Percentiles rank a stretch among this genome's conserved stretches.
phyloP scores from a whole-genome alignment of 2,113 vertebrate species.

The Thermophis baileyi region DNA sequence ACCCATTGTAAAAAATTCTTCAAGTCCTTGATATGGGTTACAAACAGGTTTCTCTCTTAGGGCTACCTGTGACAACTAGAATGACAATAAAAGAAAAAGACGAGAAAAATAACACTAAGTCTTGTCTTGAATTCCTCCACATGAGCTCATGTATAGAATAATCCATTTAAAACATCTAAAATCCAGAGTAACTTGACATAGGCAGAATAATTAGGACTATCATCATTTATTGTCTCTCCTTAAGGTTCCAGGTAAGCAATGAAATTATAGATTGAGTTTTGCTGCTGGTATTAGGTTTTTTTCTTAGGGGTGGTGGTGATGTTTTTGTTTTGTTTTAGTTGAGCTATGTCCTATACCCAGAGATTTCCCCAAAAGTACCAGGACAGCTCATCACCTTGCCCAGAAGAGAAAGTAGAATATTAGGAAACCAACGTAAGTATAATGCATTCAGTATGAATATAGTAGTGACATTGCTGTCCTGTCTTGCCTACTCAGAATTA shows the following conservation, averaged over 20 bases:
- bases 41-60: constrained; percentile 52
- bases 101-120: constrained; percentile 7
- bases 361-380: not conserved
- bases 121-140: not conserved
- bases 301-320: no score
- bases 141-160: not conserved
- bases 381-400: not conserved
- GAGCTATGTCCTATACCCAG: not conserved
- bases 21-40: constrained; percentile 57
- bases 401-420: not conserved
- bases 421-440: not conserved
- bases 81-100: constrained; percentile 29
- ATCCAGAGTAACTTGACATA: not conserved
- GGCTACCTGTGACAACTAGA: constrained; percentile 63
- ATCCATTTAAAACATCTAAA: not conserved
- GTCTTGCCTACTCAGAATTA: not conserved
- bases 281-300: not conserved
- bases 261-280: not conserved
- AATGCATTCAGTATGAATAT: not conserved
- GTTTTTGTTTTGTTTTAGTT: not conserved
- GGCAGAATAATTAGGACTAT: not conserved
- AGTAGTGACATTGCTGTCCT: not conserved
- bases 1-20: constrained; percentile 64
- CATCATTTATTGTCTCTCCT: no score
- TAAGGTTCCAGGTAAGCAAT: not conserved